Evolutionary conservation across 2,113 vertebrate species (phyloP).

Genomic region (Psettodes erumei): DNA sequence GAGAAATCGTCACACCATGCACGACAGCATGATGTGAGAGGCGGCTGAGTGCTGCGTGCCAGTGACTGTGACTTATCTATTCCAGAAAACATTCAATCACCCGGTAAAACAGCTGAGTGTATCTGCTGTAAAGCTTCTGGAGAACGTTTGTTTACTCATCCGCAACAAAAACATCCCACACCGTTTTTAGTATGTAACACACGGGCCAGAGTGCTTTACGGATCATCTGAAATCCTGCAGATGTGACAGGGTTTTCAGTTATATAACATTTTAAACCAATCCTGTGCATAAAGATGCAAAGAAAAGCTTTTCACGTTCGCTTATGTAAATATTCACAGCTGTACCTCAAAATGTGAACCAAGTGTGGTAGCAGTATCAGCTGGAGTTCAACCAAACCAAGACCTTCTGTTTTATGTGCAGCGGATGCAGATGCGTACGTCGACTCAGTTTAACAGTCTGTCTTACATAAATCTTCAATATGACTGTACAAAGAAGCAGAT

Average conservation of each 20-base stretch:
- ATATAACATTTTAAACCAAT: constrained; percentile 12
- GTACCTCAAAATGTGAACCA: not conserved
- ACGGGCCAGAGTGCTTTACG: not conserved
- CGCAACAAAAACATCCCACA: not conserved
- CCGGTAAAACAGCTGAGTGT: not conserved
- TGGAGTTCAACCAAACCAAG: not conserved
- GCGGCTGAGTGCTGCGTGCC: not conserved
- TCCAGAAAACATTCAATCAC: not conserved
- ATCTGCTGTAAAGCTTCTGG: not conserved
- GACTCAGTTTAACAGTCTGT: not conserved
- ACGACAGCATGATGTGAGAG: not conserved
- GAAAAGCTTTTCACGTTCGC: not conserved
- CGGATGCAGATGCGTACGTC: not conserved
- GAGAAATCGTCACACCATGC: constrained; percentile 19
- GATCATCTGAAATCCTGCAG: constrained; percentile 35
- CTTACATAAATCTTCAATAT: not conserved
- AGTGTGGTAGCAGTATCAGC: not conserved
- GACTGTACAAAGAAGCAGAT: not conserved
- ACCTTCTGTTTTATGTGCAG: not conserved
- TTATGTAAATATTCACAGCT: not conserved
- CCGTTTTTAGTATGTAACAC: not conserved
- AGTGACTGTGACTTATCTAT: not conserved
- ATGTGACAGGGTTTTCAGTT: constrained; percentile 27
- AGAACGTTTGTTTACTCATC: not conserved
- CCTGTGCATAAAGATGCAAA: not conserved